These are phyloP conservation scores for Gobius niger DNA, from an alignment of 2,113 vertebrate genomes.

Conservation along the genomic window DNA sequence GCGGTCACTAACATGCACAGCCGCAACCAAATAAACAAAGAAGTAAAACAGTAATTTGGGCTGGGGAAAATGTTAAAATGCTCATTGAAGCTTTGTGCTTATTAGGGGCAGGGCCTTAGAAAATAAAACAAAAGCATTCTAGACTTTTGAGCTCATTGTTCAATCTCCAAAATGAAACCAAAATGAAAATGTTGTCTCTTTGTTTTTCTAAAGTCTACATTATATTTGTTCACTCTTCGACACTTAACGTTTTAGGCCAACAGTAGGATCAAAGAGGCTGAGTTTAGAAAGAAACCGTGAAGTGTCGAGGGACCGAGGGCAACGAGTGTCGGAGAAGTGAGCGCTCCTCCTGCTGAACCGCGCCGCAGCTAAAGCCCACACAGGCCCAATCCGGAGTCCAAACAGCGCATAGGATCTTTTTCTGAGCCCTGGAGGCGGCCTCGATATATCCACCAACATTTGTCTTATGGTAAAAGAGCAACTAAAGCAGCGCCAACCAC, in stretches of 20 bases:
- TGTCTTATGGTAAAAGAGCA: constrained; percentile 29
- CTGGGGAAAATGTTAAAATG: too few relatives aligned
- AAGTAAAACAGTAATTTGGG: too few relatives aligned
- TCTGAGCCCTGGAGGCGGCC: constrained; percentile 45
- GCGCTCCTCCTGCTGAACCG: constrained; percentile 47
- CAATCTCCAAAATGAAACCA: not conserved
- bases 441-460: constrained; percentile 45
- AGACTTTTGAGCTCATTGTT: too few relatives aligned
- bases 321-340: constrained; percentile 34
- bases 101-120: too few relatives aligned
- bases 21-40: too few relatives aligned
- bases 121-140: too few relatives aligned
- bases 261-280: not conserved
- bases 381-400: constrained; percentile 38
- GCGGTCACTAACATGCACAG: too few relatives aligned
- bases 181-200: not conserved
- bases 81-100: too few relatives aligned
- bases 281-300: constrained; percentile 2
- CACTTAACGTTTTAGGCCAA: not conserved
- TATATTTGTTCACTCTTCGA: not conserved
- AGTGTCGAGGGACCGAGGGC: constrained; percentile 18
- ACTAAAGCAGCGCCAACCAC: constrained; percentile 16
- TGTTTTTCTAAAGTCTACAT: not conserved
- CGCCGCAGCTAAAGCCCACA: constrained; percentile 48
- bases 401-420: constrained; percentile 32